These are phyloP conservation scores for Rhinoderma darwinii DNA, from an alignment of 2,113 vertebrate genomes.

Conservation along the genomic window DNA sequence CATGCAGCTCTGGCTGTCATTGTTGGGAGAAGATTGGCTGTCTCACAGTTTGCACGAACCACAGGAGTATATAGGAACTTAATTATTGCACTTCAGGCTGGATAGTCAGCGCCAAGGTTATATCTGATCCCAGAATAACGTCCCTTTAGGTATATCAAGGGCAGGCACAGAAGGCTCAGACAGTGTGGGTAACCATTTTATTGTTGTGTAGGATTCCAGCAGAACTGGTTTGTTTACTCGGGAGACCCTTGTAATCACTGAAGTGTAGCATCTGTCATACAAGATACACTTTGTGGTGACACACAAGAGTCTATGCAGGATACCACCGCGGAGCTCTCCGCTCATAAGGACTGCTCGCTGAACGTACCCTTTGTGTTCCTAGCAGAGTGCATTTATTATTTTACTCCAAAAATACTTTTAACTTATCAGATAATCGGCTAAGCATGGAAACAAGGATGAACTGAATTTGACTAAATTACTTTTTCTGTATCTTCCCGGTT, in stretches of 20 bases:
- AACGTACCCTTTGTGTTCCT: not conserved
- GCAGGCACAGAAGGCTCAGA: not conserved
- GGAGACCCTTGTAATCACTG: not conserved
- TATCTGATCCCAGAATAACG: not conserved
- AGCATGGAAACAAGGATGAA: no score
- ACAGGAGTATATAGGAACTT: not conserved
- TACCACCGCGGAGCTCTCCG: not conserved
- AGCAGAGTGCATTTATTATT: not conserved
- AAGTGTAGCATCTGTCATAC: conserved; percentile 23
- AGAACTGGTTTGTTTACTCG: not conserved
- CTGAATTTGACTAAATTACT: no score
- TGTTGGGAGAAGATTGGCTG: not conserved
- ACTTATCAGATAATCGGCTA: not conserved
- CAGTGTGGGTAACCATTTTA: not conserved
- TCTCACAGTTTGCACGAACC: not conserved
- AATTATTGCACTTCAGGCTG: not conserved
- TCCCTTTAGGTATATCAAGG: not conserved
- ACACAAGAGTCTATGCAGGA: not conserved
- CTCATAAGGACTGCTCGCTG: not conserved
- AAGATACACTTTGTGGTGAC: not conserved
- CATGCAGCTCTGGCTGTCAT: not conserved
- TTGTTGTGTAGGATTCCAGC: not conserved
- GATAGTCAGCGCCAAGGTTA: not conserved
- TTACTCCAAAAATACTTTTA: not conserved
- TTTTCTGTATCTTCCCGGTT: no score